A percentile compares a stretch with the other conserved stretches of the same genome.
These are phyloP conservation scores for Nomada ruficornis DNA, from an alignment of 2,888 invertebrate species.

Conservation along the genomic window DNA sequence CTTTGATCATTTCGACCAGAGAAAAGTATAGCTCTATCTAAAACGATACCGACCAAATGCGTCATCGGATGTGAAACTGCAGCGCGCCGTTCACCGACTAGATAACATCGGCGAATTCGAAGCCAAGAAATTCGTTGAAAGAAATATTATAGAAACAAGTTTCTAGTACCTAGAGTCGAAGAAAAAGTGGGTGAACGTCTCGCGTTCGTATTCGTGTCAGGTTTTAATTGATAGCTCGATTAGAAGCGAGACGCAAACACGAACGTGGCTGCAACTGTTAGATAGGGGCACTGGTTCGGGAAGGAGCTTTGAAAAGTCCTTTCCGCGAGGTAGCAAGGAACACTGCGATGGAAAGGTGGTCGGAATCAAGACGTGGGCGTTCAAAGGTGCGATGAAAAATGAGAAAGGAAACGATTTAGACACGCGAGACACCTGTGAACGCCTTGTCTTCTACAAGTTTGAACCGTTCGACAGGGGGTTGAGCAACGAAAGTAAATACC, in stretches of 20 bases:
- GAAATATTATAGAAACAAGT: neutral
- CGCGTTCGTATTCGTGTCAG: conserved; percentile 36
- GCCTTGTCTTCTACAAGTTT: conserved; percentile 10
- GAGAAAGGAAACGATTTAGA: no score
- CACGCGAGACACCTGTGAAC: conserved; percentile 9
- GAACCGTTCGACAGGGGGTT: neutral
- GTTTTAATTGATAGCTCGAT: conserved; percentile 28
- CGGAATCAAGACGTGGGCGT: conserved; percentile 13
- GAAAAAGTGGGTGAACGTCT: neutral
- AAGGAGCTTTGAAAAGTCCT: neutral
- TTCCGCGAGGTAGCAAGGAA: neutral
- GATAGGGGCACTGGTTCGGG: conserved; percentile 4
- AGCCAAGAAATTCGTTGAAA: neutral
- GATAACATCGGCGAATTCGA: no score
- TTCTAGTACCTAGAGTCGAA: neutral
- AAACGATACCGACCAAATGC: no score
- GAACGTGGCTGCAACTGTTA: conserved; percentile 13
- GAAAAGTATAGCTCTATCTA: no score
- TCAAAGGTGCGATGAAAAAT: conserved; percentile 16
- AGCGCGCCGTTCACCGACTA: no score
- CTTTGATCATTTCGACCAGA: no score
- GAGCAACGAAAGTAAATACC: conserved; percentile 8
- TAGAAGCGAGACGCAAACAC: conserved; percentile 20
- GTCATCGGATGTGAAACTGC: no score
- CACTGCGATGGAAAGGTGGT: neutral